Percentiles rank a stretch among this genome's conserved stretches.
Conservation (phyloP, 2,888 invertebrate species). For the Miltochrista miniata region DNA sequence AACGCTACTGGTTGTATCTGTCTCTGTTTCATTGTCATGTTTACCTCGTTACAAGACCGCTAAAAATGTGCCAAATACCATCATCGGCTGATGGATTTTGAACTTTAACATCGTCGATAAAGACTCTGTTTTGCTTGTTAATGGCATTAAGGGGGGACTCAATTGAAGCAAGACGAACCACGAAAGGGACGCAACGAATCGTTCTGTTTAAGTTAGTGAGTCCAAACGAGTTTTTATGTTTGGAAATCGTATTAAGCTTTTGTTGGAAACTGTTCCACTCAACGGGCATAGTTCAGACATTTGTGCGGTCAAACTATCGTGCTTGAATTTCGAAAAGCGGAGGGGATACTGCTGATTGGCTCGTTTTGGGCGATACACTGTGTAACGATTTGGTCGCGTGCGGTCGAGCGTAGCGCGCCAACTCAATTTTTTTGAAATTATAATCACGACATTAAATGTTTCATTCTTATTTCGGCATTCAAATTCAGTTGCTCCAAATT, state of each 20-base stretch:
- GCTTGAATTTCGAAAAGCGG: slow-evolving; percentile 68
- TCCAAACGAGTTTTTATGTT: slow-evolving; percentile 83
- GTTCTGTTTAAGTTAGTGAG: slow-evolving; percentile 80
- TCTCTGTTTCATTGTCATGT: slow-evolving; percentile 66
- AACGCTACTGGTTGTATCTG: slow-evolving; percentile 16
- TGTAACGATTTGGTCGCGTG: slow-evolving; percentile 67
- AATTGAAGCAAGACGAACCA: slow-evolving; percentile 70
- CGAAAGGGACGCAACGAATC: slow-evolving; percentile 72
- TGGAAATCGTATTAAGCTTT: slow-evolving; percentile 84
- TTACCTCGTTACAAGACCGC: slow-evolving; percentile 62
- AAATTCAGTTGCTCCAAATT: slow-evolving; percentile 25
- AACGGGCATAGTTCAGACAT: slow-evolving; percentile 81
- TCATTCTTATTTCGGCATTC: slow-evolving; percentile 38
- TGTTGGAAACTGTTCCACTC: slow-evolving; percentile 83
- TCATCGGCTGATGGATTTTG: slow-evolving; percentile 25
- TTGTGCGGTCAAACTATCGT: slow-evolving; percentile 80
- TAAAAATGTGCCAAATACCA: slow-evolving; percentile 60
- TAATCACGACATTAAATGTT: slow-evolving; percentile 36
- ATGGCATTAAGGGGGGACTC: slow-evolving; percentile 59
- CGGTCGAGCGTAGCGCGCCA: slow-evolving; percentile 70
- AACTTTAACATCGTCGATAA: slow-evolving; percentile 8
- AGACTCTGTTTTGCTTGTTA: slow-evolving; percentile 35
- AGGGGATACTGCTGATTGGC: slow-evolving; percentile 77
- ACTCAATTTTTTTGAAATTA: slow-evolving; percentile 53
- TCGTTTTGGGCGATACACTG: slow-evolving; percentile 69